A percentile compares a stretch with the other conserved stretches of the same genome.
Evolutionary conservation across 2,797 vertebrate genomes (phyloP).

Genomic region (Alectoris magna): DNA sequence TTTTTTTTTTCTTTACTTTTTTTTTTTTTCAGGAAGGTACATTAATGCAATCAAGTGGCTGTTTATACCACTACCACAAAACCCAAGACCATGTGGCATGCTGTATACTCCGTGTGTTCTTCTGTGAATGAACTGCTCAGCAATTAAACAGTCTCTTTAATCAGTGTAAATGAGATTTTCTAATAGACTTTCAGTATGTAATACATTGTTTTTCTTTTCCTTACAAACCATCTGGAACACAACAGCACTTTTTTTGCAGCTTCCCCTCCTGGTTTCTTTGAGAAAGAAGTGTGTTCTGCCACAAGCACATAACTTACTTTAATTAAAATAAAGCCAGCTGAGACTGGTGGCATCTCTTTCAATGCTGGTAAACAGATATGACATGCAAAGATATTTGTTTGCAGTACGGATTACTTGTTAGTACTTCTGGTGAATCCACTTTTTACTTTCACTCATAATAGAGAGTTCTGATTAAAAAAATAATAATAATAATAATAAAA

Average conservation of each 20-base stretch:
- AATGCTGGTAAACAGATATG: background rate
- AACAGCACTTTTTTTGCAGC: background rate
- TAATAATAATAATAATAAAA: background rate
- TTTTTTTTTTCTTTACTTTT: background rate
- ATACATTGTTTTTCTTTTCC: background rate
- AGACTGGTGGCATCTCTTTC: background rate
- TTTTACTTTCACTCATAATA: background rate
- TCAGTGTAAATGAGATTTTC: background rate
- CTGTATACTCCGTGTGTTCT: background rate
- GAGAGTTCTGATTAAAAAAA: background rate
- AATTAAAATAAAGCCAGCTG: constrained; percentile 2
- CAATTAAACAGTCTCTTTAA: background rate
- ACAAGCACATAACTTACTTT: background rate
- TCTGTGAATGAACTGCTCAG: background rate
- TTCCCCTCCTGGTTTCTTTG: background rate
- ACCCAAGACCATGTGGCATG: background rate
- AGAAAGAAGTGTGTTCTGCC: background rate
- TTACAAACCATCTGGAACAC: background rate
- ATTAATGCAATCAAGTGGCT: background rate
- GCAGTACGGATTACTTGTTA: background rate
- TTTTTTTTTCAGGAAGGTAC: background rate
- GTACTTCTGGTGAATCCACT: background rate
- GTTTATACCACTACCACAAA: background rate
- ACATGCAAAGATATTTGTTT: background rate
- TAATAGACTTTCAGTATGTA: background rate